Conservation (phyloP, 1,140 invertebrate genomes). For the Pseudomyrmex sp. region DNA sequence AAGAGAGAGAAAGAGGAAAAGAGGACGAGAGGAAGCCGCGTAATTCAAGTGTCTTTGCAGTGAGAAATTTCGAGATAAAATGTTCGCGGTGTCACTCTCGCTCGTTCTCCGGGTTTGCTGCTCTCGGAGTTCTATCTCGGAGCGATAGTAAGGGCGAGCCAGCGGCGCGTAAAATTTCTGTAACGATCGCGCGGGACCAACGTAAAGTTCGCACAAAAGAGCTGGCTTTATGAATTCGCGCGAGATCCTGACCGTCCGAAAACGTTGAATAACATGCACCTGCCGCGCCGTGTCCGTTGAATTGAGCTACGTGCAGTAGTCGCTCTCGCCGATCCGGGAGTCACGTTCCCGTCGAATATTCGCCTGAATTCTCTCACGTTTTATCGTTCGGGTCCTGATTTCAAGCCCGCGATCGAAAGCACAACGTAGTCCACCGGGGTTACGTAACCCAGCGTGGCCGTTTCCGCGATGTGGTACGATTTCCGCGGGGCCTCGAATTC, state of each 20-base stretch:
- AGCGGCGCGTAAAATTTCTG: constrained; percentile 81
- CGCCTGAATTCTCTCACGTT: constrained; percentile 72
- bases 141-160: constrained; percentile 53
- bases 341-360: constrained; percentile 72
- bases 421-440: constrained; percentile 11
- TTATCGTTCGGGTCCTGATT: constrained; percentile 69
- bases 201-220: constrained; percentile 81
- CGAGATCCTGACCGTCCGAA: constrained; percentile 79
- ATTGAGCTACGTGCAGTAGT: constrained; percentile 74
- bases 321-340: constrained; percentile 66
- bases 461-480: constrained; percentile 48
- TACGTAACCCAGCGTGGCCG: constrained; percentile 48
- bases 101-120: not conserved
- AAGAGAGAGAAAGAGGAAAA: not conserved
- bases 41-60: constrained; percentile 28
- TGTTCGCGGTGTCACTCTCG: constrained; percentile 8
- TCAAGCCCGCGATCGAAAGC: constrained; percentile 39
- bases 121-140: constrained; percentile 3
- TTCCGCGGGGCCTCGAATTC: constrained; percentile 34
- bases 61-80: not conserved
- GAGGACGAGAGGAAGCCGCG: too few species aligned
- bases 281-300: constrained; percentile 74
- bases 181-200: constrained; percentile 78
- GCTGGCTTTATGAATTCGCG: constrained; percentile 84
- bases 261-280: constrained; percentile 84